Evolutionary conservation across 2,888 invertebrate species (phyloP), one percentile per base, ranked within the genome.

Genomic region (Nipponacmea schrenckii): DNA sequence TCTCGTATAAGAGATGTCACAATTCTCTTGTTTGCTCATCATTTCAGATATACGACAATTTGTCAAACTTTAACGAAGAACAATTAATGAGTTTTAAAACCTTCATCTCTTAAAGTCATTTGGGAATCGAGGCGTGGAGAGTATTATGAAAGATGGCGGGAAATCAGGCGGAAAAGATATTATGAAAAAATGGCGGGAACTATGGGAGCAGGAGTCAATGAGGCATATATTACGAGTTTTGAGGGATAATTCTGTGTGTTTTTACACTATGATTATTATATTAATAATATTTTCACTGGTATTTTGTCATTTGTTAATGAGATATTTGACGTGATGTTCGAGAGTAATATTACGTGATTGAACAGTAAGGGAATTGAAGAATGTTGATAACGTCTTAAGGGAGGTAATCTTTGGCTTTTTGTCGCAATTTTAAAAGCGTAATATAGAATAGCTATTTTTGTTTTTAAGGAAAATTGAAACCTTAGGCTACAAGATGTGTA

Each of bases 31-130:
- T 24, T 12, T 24, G 56, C 56, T 20, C 20, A 24, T 56, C 56
- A 56, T 56, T 56, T 56, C 20, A 56, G 24, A 56, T 56, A 56
- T 56, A 56, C 56, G 56, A 56, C 56, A 56, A 56, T 56, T 56
- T 56, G 56, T 56, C 56, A 56, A 56, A 56, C 56, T 24, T 56
- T 24, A 24, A 56, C 20, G 20, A 56, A 24, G 56, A 24, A 56
- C 20, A 56, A 56, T 56, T 56, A 56, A 56, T 24, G 56, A 56
- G 56, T 24, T 56, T 56, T 56, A 56, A 56, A 56, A 56, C 56
- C 24, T 56, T 56, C 56, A 56, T 56, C 56, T 56, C 56, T 24
- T 56, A 56, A 56, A 56, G 20, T 56, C 56, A 56, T 56, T 56
- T 56, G 24, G 56, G 20, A 56, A 56, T 20, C 56, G 56, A 56